Evolutionary conservation across 2,888 invertebrate species (phyloP), one percentile per base, ranked within the genome.

Genomic region (Acholoe squamosa): DNA sequence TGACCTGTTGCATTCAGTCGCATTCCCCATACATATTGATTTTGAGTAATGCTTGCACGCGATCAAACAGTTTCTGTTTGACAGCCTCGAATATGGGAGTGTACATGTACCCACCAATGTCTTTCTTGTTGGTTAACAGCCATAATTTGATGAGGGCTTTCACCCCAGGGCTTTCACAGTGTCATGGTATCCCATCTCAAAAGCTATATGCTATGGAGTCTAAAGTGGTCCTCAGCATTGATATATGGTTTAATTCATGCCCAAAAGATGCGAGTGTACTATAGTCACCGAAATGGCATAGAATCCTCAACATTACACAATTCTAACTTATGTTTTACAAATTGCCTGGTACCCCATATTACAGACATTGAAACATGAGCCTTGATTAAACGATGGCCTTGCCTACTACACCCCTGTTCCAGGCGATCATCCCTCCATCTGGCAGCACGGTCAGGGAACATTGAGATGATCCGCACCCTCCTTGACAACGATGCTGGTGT

Each of bases 191-290:
- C 86, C 86, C 25, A 31, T 25, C 56, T 86, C 86, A 22, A 52
- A 86, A 25, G 86, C 86, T 28, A 86, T 56, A 54, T 86, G 86
- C 3, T 54, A 31, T 1, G 86, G 86, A 0, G 86, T 86, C 54
- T 86, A 54, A 54, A 86, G 56, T 86, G 54, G 25, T 86, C 86
- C 86, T 86, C 86, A 14, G 86, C 86, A 22, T 86, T 86, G 54
- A 86, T n/a, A n/a, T n/a, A n/a, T n/a, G n/a, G n/a, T n/a, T n/a
- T n/a, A n/a, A n/a, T n/a, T n/a, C n/a, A n/a, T n/a, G n/a, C n/a
- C n/a, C n/a, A n/a, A n/a, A n/a, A n/a, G n/a, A n/a, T n/a, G n/a
- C n/a, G n/a, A n/a, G n/a, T n/a, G n/a, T n/a, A n/a, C n/a, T n/a
- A n/a, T n/a, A n/a, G n/a, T n/a, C n/a, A n/a, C n/a, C n/a, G n/a